Conservation (phyloP, 2,113 vertebrate species). For the Nibea albiflora region DNA sequence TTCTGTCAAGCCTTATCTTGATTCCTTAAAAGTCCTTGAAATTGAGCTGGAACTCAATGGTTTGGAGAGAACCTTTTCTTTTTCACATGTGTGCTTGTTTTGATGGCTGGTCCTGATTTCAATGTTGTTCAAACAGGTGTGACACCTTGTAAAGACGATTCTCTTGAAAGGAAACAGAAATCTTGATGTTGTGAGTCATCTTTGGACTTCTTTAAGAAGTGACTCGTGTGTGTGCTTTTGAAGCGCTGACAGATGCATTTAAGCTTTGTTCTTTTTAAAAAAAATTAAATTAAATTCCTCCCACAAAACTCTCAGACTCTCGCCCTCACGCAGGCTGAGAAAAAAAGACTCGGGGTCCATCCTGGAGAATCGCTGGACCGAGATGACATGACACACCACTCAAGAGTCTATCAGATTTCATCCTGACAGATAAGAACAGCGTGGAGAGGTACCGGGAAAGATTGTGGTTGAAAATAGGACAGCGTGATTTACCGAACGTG, state of each 20-base stretch:
- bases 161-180: conserved; percentile 30
- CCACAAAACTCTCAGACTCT: not conserved
- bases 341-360: not conserved
- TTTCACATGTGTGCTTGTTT: not conserved
- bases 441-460: conserved; percentile 45
- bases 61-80: not conserved
- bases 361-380: conserved; percentile 18
- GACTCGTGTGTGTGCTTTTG: conserved; percentile 39
- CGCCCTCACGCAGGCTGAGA: not conserved
- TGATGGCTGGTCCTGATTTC: conserved; percentile 2
- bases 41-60: not conserved
- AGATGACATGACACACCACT: conserved; percentile 51
- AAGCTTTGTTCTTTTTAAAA: conserved; percentile 5
- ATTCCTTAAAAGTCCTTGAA: conserved; percentile 53
- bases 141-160: conserved; percentile 31
- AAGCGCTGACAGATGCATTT: conserved; percentile 26
- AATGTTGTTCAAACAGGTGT: conserved; percentile 12
- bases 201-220: conserved; percentile 20
- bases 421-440: conserved; percentile 56
- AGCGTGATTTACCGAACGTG: conserved; percentile 48
- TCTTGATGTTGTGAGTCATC: conserved; percentile 41
- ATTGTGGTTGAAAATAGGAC: conserved; percentile 65
- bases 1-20: conserved; percentile 53
- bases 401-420: conserved; percentile 67
- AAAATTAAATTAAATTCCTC: conserved; percentile 14